Base-by-base conservation (phyloP, 2,797 vertebrate species). In the Hozukius guyotensis region DNA sequence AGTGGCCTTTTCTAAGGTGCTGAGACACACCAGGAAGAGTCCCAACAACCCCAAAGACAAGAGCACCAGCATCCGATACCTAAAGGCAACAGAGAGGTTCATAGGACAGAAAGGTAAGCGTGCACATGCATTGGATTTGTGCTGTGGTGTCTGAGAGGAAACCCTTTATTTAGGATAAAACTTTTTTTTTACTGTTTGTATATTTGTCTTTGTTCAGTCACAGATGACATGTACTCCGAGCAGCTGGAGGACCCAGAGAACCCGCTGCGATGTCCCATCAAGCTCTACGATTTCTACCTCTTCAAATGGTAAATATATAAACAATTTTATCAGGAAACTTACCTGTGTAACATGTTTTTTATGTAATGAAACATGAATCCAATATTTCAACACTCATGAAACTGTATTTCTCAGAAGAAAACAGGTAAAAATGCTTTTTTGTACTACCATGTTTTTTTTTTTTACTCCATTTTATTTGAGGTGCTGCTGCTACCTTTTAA, bases 261-360 rank as follows among this genome's bases (percentile, higher is more conserved):
- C 90, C 98, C 98, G 9, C 93, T 99, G 90, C 96, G 98, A 83
- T 99, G 98, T 90, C 98, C 98, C 75, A 99, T 99, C 95, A 99
- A 99, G 94, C 97, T 99, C 77, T 99, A 99, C 64, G 98, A 99
- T 95, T 99, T 99, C 97, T 99, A 99, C 97, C 98, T 99, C 97
- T 99, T 99, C 94, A 99, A 99, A 97, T 99, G 98, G 98, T 99
- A 94, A 97, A 96, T 88, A 77, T 38, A 8, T 20, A 7, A 63
- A 62, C 5, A 27, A 42, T 25, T 72, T 52, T 27, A 66, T 65
- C 11, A 14, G 20, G 12, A 20, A 63, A 42, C 8, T 5, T 24
- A 24, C 18, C 25, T 46, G 20, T 31, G 10, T 38, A 69, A 27
- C 13, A 2, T 36, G 5, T 63, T 52, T 56, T 57, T 9, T 24